Base-by-base conservation (phyloP, 2,797 vertebrate genomes). In the Lithobates sylvaticus region DNA sequence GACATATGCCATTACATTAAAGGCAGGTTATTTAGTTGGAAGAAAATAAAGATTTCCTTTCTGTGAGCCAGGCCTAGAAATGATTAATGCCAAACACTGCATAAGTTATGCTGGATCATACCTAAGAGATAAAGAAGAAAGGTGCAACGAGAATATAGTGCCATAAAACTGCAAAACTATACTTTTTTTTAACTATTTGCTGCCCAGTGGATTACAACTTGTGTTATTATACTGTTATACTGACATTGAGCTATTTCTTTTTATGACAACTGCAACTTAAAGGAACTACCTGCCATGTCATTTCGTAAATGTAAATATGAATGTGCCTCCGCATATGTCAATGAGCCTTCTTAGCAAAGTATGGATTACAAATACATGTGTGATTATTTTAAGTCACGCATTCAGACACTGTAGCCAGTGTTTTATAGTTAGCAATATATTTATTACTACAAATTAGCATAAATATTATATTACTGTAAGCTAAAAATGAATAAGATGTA, bases 1-100 rank as follows among this genome's bases (percentile, higher is more conserved):
- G 86, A 87, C 86, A 87, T 87, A 87, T 87, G 86, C 86, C 86
- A 84, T 87, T 84, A 87, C 86, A 87, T 87, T 87, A 87, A 87
- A 87, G 86, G 76, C 32, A 87, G 78, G 81, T 87, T 84, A 84
- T 87, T 87, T 84, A 87, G 81, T 84, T 80, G 86, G 86, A 65
- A 87, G 76, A 80, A 78, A 87, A 76, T 87, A 87, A 87, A 87
- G 86, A 87, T 87, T 87, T 87, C 81, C 86, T 84, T 79, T 87
- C 86, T 44, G 81, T 70, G 76, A 84, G 64, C 73, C 76, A 75
- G 81, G 81, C 39, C 76, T 80, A 87, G 81, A 84, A 87, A 84
- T 87, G 86, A 87, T 84, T 87, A 78, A 87, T 87, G 81, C 76
- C 29, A 78, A 84, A 73, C 76, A 79, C 81, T 84, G 76, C 64